These are phyloP conservation scores for Netelia melanura DNA, from an alignment of 2,888 invertebrate species.

Conservation along the genomic window DNA sequence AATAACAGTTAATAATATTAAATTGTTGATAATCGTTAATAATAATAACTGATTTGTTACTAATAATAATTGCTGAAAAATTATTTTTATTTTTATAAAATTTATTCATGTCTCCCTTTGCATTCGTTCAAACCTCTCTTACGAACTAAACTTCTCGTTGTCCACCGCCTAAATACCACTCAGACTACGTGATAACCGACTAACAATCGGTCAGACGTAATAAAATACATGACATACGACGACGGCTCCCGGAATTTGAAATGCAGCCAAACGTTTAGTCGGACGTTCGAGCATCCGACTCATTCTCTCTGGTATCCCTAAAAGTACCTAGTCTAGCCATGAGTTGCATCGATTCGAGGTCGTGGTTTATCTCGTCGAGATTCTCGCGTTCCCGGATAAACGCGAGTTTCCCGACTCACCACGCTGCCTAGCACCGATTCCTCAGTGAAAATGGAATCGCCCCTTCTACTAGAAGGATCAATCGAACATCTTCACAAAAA, in stretches of 20 bases:
- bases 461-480: conserved; percentile 30
- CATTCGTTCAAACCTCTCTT: no score
- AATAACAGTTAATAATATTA: no score
- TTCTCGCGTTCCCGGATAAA: conserved; percentile 32
- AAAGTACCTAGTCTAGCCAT: conserved; percentile 15
- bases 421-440: not conserved
- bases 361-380: conserved; percentile 48
- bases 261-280: not conserved
- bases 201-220: not conserved
- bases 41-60: no score
- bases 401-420: not conserved
- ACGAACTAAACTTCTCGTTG: no score
- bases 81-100: no score
- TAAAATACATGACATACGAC: conserved; percentile 31
- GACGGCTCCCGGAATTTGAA: conserved; percentile 4
- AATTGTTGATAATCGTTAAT: no score
- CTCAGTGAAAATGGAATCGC: conserved; percentile 45
- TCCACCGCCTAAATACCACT: not conserved
- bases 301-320: not conserved
- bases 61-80: no score
- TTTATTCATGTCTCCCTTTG: no score
- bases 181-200: not conserved
- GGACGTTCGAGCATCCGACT: not conserved
- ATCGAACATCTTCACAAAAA: conserved; percentile 60
- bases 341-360: conserved; percentile 14